These are phyloP conservation scores for Synanthedon vespiformis DNA, from an alignment of 2,888 invertebrate genomes.

Conservation along the genomic window DNA sequence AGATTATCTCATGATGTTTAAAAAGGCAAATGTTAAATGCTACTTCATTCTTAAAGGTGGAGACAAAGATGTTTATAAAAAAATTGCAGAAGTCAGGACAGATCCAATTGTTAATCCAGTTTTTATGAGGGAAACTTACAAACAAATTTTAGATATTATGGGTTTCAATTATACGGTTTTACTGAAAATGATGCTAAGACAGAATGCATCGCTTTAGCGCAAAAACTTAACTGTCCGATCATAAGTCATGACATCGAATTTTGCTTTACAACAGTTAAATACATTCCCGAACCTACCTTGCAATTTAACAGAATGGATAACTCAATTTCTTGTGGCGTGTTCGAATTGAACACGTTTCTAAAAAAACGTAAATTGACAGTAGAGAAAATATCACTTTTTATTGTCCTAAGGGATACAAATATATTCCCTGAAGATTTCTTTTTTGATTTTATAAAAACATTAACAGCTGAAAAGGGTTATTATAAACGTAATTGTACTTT, in stretches of 20 bases:
- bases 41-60: constrained; percentile 30
- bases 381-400: constrained; percentile 19
- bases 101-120: constrained; percentile 9
- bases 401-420: constrained; percentile 15
- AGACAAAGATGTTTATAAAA: constrained; percentile 10
- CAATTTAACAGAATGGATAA: constrained; percentile 3
- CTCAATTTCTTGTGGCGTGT: constrained; percentile 13
- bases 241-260: constrained; percentile 24
- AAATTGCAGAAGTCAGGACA: constrained; percentile 4
- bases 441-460: constrained; percentile 8
- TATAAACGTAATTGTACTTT: neutral
- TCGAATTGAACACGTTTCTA: constrained; percentile 14
- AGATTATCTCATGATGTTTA: constrained; percentile 16
- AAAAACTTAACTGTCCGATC: constrained; percentile 22
- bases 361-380: constrained; percentile 12
- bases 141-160: constrained; percentile 25
- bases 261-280: constrained; percentile 20
- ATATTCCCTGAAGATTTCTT: constrained; percentile 17
- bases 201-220: constrained; percentile 26
- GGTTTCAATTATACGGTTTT: constrained; percentile 16
- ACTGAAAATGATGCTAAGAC: constrained; percentile 20
- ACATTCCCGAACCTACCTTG: constrained; percentile 17
- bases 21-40: constrained; percentile 23
- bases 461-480: neutral
- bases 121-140: constrained; percentile 17